Evolutionary conservation across 2,888 invertebrate genomes (phyloP).

Genomic region (Meandrusa payeni): DNA sequence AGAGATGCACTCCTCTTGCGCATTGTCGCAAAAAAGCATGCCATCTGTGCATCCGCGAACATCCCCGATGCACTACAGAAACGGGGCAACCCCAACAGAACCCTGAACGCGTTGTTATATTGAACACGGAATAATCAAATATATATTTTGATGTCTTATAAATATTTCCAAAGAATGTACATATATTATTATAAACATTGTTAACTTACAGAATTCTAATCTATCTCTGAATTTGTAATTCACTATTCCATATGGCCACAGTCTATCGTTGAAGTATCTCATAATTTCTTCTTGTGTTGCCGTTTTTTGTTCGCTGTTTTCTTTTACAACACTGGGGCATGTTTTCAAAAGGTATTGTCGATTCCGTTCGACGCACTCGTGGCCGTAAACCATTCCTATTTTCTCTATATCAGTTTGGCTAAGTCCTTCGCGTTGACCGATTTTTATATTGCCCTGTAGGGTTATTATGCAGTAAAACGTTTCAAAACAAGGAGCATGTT

Average conservation of each 20-base stretch:
- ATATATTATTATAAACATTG: too few species aligned
- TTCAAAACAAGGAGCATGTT: too few species aligned
- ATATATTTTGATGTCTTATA: too few species aligned
- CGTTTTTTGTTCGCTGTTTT: conserved; percentile 21
- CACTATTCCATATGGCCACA: conserved; percentile 61
- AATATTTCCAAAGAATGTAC: too few species aligned
- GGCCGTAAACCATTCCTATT: conserved; percentile 50
- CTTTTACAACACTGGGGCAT: conserved; percentile 57
- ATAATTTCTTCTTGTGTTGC: conserved; percentile 41
- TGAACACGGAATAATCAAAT: too few species aligned
- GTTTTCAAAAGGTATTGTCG: conserved; percentile 58
- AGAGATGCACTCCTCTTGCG: too few species aligned
- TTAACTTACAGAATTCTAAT: conserved; percentile 66
- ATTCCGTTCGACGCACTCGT: conserved; percentile 59
- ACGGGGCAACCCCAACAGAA: too few species aligned
- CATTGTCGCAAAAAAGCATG: too few species aligned
- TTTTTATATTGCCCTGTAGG: conserved; percentile 37
- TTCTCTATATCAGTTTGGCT: conserved; percentile 63
- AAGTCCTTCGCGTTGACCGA: conserved; percentile 64
- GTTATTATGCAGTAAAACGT: too few species aligned
- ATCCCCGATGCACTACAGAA: too few species aligned
- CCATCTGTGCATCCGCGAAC: too few species aligned
- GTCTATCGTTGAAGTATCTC: conserved; percentile 50
- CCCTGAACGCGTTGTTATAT: too few species aligned
- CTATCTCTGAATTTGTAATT: conserved; percentile 51